phyloP scores from a whole-genome alignment of 2,113 vertebrate species.

The Cisticola juncidis region DNA sequence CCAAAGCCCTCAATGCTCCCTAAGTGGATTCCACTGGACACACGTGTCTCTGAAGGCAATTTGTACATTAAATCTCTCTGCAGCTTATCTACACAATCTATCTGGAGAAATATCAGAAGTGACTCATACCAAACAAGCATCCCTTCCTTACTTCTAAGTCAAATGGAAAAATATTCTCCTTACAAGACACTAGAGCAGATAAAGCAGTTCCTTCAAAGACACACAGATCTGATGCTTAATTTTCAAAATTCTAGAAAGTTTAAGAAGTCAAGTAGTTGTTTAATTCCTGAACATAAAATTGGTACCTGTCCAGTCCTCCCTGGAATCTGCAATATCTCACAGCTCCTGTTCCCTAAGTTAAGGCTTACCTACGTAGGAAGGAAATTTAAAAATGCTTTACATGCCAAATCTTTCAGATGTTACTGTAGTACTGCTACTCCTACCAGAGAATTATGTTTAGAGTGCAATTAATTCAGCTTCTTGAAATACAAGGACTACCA shows the following conservation, averaged over 20 bases:
- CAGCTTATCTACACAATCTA: constrained; percentile 29
- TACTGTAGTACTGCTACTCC: constrained; percentile 16
- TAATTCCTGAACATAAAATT: not conserved
- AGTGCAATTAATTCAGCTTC: constrained; percentile 40
- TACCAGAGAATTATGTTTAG: constrained; percentile 29
- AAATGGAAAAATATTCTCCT: not conserved
- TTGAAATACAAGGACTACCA: not conserved
- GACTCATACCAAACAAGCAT: constrained; percentile 32
- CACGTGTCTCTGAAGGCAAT: constrained; percentile 39
- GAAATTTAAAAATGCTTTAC: not conserved
- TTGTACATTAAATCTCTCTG: constrained; percentile 23
- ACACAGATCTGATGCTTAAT: not conserved
- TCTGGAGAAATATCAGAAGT: constrained; percentile 28
- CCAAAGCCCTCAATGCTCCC: not conserved
- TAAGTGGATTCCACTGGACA: constrained; percentile 55
- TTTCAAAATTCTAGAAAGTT: not conserved
- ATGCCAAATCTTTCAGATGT: not conserved
- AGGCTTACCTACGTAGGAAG: not conserved
- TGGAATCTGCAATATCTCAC: not conserved
- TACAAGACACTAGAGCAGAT: not conserved
- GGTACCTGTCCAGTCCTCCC: not conserved
- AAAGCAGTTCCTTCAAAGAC: not conserved
- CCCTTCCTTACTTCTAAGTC: not conserved
- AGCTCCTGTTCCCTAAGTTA: not conserved
- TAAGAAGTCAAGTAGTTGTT: not conserved